These are phyloP conservation scores for Cathartes aura DNA, from an alignment of 2,113 vertebrate species.

Conservation along the genomic window DNA sequence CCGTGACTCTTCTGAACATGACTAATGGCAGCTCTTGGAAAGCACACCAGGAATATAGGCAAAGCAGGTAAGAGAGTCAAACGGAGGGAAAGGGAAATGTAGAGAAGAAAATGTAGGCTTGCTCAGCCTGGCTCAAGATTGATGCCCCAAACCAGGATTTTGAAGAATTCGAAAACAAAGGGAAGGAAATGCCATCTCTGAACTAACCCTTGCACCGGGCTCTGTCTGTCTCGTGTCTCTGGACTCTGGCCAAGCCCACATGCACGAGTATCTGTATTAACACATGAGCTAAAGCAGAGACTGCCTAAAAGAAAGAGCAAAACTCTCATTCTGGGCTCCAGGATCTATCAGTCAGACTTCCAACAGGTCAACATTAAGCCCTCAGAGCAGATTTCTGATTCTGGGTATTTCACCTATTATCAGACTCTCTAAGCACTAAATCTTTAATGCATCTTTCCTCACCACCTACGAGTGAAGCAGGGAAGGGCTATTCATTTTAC, in stretches of 20 bases:
- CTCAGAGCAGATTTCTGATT: background rate
- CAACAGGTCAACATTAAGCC: background rate
- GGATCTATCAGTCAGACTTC: background rate
- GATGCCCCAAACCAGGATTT: background rate
- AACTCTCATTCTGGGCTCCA: background rate
- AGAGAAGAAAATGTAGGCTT: background rate
- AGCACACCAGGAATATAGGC: slow-evolving; percentile 12
- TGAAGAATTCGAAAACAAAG: background rate
- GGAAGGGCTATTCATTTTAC: background rate
- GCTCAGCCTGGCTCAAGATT: background rate
- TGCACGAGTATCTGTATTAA: background rate
- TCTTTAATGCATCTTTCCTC: background rate
- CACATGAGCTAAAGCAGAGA: background rate
- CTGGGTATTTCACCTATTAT: background rate
- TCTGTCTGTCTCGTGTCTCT: background rate
- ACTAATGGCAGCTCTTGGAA: slow-evolving; percentile 44
- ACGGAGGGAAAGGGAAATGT: background rate
- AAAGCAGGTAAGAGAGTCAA: slow-evolving; percentile 17
- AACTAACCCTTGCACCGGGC: background rate
- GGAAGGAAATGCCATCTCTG: background rate
- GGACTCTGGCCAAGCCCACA: background rate
- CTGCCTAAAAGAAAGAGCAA: background rate
- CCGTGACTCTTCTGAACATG: background rate
- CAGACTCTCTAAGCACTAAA: background rate
- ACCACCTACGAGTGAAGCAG: background rate